Percentiles rank a stretch among this genome's conserved stretches.
phyloP scores from a whole-genome alignment of 2,113 vertebrate genomes.

The Pelecanus crispus region DNA sequence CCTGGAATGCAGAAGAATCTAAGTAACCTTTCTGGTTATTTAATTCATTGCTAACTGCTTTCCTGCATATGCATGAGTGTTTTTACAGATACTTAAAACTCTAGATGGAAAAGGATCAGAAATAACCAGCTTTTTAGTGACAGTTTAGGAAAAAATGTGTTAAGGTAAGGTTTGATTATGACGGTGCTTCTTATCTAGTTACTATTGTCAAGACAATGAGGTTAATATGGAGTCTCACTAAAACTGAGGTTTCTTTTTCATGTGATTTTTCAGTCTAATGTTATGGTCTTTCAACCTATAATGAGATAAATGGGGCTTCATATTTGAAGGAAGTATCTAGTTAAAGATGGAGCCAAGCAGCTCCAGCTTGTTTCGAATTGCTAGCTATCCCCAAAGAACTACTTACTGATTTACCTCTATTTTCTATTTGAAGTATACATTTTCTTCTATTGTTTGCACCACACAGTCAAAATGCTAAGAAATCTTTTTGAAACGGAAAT shows the following conservation, averaged over 20 bases:
- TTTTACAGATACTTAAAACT: not conserved
- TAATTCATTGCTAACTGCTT: not conserved
- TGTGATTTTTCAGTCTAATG: not conserved
- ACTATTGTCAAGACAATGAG: not conserved
- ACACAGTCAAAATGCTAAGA: not conserved
- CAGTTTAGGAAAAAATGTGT: not conserved
- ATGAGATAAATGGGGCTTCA: not conserved
- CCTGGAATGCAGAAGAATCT: not conserved
- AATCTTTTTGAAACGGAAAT: not conserved
- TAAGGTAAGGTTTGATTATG: not conserved
- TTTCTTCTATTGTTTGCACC: not conserved
- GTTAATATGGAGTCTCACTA: not conserved
- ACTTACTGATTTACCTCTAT: not conserved
- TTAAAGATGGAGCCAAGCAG: not conserved
- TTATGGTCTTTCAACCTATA: not conserved
- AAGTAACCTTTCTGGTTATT: not conserved
- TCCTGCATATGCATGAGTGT: not conserved
- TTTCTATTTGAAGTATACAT: not conserved
- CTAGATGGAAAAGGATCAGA: not conserved
- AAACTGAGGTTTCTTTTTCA: not conserved
- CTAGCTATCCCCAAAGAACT: not conserved
- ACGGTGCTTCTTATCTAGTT: not conserved
- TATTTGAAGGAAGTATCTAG: not conserved
- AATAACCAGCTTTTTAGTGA: not conserved
- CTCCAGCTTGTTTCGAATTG: not conserved